These are phyloP conservation scores for Ciconia boyciana DNA, from an alignment of 2,113 vertebrate genomes.

Conservation along the genomic window DNA sequence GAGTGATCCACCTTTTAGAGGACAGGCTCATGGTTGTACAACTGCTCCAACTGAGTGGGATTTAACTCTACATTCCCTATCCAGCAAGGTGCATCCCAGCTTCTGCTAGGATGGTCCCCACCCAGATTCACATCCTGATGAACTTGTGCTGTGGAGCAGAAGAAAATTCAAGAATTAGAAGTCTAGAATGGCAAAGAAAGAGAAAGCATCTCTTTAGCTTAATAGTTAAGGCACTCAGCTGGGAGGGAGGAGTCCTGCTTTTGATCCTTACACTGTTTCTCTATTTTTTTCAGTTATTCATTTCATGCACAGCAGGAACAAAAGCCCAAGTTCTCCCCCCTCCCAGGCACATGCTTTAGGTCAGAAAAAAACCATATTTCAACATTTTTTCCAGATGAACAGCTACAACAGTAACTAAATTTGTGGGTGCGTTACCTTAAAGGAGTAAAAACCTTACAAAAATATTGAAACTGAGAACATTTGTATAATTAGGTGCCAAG, in stretches of 20 bases:
- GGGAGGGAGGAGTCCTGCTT: not conserved
- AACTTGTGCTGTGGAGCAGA: not conserved
- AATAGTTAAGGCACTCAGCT: not conserved
- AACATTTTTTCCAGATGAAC: not conserved
- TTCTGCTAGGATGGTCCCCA: not conserved
- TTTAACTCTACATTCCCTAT: not conserved
- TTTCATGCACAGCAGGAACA: not conserved
- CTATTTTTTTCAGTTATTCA: not conserved
- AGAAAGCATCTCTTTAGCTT: not conserved
- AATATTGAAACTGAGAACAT: not conserved
- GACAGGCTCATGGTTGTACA: not conserved
- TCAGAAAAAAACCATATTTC: not conserved
- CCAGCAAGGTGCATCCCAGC: not conserved
- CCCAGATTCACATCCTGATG: not conserved
- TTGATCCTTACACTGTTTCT: not conserved
- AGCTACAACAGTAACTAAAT: not conserved
- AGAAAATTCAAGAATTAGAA: not conserved
- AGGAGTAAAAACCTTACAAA: not conserved
- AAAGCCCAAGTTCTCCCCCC: not conserved
- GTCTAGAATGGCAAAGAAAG: not conserved
- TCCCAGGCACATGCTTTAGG: not conserved
- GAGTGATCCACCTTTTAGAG: not conserved
- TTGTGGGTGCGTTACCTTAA: not conserved
- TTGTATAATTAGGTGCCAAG: not conserved
- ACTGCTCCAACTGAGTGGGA: not conserved